Evolutionary conservation across 2,113 vertebrate genomes (phyloP), one percentile per base, ranked within the genome.

Genomic region (Gobius niger): DNA sequence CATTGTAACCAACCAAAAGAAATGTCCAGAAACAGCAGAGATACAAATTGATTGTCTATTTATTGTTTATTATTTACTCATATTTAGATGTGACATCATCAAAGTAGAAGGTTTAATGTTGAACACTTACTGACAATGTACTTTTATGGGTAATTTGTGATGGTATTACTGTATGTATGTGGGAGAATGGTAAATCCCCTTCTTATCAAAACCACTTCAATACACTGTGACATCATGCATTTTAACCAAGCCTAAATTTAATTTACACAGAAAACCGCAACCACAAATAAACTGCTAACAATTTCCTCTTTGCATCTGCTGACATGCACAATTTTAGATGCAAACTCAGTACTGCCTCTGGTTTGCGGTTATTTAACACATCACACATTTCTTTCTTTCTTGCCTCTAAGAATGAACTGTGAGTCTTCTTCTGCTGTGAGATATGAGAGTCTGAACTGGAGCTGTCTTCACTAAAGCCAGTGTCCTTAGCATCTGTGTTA

Each of bases 381-480:
- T 41, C 24, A 40, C 13, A 59, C 5, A 6, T 24, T 40, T 57
- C 54, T 40, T 19, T n/a, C n/a, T n/a, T n/a, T n/a, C n/a, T n/a
- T 6, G 7, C 24, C 14, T 7, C 10, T 56, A 24, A 18, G 52
- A 24, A 54, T 54, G 18, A 54, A 7, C 1, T 7, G 9, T 24
- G 18, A 40, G 54, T 40, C 0, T 18, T 57, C 59, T 62, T 72
- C 19, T 51, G 61, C 54, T 60, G 4, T 49, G 13, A 56, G 60
- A 57, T 60, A 61, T 19, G 65, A 64, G 7, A 41, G 19, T 56
- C n/a, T 42, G 7, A 54, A 42, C 34, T 56, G 53, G 64, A 16
- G 72, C 44, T 74, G 14, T 83, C 47, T 81, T 77, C 73, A 81
- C 52, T 68, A 34, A 52, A 59, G 83, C 84, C 87, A 85, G 19